Conservation (phyloP, 2,888 invertebrate species). For the Tipula helvola region DNA sequence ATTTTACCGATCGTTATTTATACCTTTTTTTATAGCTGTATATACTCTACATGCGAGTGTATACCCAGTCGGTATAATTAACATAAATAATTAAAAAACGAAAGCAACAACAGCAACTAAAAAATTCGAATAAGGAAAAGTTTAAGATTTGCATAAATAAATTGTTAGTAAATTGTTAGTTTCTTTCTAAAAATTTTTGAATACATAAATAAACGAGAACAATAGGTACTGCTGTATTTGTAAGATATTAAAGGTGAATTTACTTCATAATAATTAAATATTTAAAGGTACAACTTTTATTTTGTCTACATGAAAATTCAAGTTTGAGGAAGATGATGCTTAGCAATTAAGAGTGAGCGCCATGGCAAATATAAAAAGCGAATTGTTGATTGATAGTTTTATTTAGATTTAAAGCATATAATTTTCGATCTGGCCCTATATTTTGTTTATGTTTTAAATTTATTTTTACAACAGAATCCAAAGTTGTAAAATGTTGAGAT, state of each 20-base stretch:
- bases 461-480: no score
- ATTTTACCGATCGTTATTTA: neutral
- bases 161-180: neutral
- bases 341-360: no score
- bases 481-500: no score
- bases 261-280: neutral
- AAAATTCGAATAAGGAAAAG: neutral
- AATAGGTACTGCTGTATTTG: neutral
- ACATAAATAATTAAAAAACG: neutral
- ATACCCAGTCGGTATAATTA: neutral
- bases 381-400: no score
- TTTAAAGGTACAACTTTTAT: neutral
- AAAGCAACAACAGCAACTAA: neutral
- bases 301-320: no score
- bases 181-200: neutral
- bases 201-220: neutral
- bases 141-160: neutral
- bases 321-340: no score
- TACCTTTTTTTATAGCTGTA: neutral
- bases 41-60: neutral
- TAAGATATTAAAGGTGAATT: neutral
- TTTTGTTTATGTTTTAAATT: no score
- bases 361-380: neutral
- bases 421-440: no score
- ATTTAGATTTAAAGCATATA: no score